These are phyloP conservation scores for Macaria liturata DNA, from an alignment of 2,888 invertebrate genomes.

Conservation along the genomic window DNA sequence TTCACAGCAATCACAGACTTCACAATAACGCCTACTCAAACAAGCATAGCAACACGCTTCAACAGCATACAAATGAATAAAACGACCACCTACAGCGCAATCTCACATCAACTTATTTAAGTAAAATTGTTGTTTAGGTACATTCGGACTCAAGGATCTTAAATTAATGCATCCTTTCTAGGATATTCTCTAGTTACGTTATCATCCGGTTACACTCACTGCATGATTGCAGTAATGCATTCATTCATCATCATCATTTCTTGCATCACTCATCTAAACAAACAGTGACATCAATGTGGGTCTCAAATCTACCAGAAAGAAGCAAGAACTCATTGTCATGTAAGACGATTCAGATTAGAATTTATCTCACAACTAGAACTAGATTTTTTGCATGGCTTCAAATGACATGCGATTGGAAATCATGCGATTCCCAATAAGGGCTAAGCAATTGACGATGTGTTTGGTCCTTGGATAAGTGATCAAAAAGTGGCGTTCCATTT, in stretches of 20 bases:
- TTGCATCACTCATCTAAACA: not conserved
- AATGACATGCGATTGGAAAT: too few species aligned
- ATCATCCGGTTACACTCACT: slow-evolving; percentile 9
- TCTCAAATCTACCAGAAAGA: too few species aligned
- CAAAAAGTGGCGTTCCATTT: too few species aligned
- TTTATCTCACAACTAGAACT: too few species aligned
- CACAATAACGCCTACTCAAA: slow-evolving; percentile 3
- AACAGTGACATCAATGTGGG: too few species aligned
- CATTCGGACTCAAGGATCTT: slow-evolving; percentile 7
- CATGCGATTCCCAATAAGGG: too few species aligned
- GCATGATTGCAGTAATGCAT: slow-evolving; percentile 6
- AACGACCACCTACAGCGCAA: slow-evolving; percentile 6
- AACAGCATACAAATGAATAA: not conserved
- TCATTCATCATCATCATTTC: not conserved
- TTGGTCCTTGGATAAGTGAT: too few species aligned
- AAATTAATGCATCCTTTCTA: slow-evolving; percentile 15
- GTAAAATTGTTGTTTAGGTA: too few species aligned
- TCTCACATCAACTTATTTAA: slow-evolving; percentile 1
- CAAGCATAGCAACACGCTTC: not conserved
- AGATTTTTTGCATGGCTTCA: too few species aligned
- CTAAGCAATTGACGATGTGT: too few species aligned
- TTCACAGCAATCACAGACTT: not conserved
- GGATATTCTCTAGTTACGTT: slow-evolving; percentile 17
- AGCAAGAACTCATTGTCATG: too few species aligned
- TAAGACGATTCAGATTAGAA: too few species aligned